Base-by-base conservation (phyloP, 2,113 vertebrate genomes). In the Tachycineta bicolor region DNA sequence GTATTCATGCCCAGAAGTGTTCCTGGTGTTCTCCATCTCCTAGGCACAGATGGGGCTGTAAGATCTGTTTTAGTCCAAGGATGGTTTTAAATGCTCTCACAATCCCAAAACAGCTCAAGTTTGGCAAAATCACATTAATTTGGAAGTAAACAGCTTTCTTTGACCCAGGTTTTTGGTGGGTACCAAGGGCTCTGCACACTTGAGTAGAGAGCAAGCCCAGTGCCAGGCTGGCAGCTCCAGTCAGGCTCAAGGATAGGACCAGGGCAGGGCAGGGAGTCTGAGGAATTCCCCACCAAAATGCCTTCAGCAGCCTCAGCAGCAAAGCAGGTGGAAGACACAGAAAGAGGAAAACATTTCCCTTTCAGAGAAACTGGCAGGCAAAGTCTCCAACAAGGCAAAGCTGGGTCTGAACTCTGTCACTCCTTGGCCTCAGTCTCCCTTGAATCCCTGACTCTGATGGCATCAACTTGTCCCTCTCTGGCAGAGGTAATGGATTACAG, bases 31-130 rank as follows among this genome's bases (percentile, higher is more conserved):
- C 28, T 28, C 69, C 12, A 25, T 55, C 58, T 84, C 41, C 49
- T 34, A 7, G 4, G 25, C 58, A n/a, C 46, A 75, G 46, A 49
- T 14, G 39, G 55, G 75, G 15, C 69, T 69, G 19, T 20, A 44
- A 64, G 24, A 43, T 28, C 21, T 0, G 0, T 28, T 80, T 83
- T 34, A 33, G 26, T 31, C 28, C 1, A 3, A 64, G n/a, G 68
- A 26, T 46, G 33, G 19, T 44, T 78, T 60, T 43, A 58, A 70
- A 59, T 33, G 37, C 28, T 83, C n/a, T 4, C 41, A 19, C 34
- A 64, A 28, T 11, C 37, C 53, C 10, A 1, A 34, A 41, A 20
- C 24, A 69, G 37, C 59, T 77, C 53, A 25, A 50, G 28, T 76
- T 60, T 43, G 31, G 49, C 53, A 73, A 79, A 56, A 26, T 14